phyloP scores from a whole-genome alignment of 2,888 invertebrate species.

The Campaea margaritaria region DNA sequence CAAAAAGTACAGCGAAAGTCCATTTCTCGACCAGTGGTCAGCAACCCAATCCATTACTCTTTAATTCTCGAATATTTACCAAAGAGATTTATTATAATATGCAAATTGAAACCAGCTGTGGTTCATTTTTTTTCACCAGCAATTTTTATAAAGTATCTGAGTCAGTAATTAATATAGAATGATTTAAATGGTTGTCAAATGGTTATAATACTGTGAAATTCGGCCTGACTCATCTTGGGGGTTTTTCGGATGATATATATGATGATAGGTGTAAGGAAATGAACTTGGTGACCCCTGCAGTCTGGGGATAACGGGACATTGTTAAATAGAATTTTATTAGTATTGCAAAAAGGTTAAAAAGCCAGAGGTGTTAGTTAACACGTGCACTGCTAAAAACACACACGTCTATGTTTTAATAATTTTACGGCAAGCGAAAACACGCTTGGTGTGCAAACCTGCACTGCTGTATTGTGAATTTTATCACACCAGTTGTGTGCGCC shows the following conservation, averaged over 20 bases:
- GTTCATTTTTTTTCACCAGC: slow-evolving; percentile 24
- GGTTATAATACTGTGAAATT: slow-evolving; percentile 24
- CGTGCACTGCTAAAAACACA: too few relatives aligned
- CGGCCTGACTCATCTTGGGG: slow-evolving; percentile 19
- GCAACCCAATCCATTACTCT: slow-evolving; percentile 10
- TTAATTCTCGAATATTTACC: slow-evolving; percentile 13
- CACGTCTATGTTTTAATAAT: too few relatives aligned
- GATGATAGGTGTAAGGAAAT: slow-evolving; percentile 13
- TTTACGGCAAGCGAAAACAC: too few relatives aligned
- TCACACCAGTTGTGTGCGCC: too few relatives aligned
- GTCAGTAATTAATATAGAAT: slow-evolving; percentile 29
- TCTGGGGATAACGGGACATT: slow-evolving; percentile 8
- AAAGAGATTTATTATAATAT: slow-evolving; percentile 29
- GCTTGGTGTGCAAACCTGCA: too few relatives aligned
- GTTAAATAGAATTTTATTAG: not conserved
- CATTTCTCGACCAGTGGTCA: slow-evolving; percentile 19
- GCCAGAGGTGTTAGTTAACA: not conserved
- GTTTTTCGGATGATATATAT: slow-evolving; percentile 20
- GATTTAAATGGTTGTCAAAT: slow-evolving; percentile 33
- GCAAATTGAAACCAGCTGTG: slow-evolving; percentile 27
- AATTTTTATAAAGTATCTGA: slow-evolving; percentile 24
- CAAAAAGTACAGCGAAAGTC: not conserved
- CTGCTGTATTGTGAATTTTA: too few relatives aligned
- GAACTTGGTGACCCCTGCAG: slow-evolving; percentile 16
- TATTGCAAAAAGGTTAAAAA: slow-evolving; percentile 1